Conservation (phyloP, 2,113 vertebrate species). For the Gopherus flavomarginatus region DNA sequence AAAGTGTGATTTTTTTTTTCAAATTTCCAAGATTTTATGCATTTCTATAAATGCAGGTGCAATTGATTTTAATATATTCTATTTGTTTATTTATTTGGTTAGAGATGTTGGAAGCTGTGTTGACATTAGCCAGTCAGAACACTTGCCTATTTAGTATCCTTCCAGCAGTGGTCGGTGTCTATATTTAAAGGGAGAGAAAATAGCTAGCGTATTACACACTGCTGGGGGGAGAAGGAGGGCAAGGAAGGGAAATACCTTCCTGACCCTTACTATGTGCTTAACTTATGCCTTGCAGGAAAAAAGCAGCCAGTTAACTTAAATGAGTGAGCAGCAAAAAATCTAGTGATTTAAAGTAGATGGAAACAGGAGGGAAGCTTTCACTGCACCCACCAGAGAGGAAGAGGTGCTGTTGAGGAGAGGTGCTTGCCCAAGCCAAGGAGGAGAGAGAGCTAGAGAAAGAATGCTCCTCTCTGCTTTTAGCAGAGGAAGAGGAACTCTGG, state of each 20-base stretch:
- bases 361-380: background rate
- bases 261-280: background rate
- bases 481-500: fast-evolving
- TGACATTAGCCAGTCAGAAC: background rate
- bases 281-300: background rate
- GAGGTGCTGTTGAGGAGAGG: background rate
- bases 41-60: background rate
- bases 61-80: background rate
- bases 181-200: background rate
- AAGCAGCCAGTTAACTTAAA: background rate
- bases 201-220: background rate
- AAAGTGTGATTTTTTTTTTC: fast-evolving
- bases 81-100: background rate
- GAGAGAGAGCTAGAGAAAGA: background rate
- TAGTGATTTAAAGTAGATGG: background rate
- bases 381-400: background rate
- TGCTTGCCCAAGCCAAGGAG: background rate
- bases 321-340: background rate
- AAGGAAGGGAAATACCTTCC: background rate
- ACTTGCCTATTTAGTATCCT: background rate
- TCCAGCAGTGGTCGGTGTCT: background rate
- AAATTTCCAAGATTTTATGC: fast-evolving
- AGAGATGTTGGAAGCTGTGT: background rate
- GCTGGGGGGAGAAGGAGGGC: background rate
- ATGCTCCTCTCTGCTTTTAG: background rate